phyloP scores from a whole-genome alignment of 1,140 invertebrate genomes.

The Tenebrio molitor region DNA sequence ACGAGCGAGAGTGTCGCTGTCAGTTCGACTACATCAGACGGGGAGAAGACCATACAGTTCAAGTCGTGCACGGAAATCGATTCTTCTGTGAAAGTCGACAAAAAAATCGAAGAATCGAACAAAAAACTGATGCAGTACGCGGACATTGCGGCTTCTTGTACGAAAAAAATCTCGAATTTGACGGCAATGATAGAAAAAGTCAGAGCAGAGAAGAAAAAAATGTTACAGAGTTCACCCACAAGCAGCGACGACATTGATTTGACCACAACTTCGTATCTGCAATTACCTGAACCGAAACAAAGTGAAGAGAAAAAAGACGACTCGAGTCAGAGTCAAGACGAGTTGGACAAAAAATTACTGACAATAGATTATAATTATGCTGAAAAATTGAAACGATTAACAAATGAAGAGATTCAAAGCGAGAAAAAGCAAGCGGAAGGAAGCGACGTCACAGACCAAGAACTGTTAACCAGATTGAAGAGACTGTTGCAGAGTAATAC shows the following conservation, averaged over 20 bases:
- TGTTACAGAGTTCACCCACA: slow-evolving; percentile 51
- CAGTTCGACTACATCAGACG: slow-evolving; percentile 7
- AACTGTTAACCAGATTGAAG: slow-evolving; percentile 44
- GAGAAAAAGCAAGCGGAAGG: slow-evolving; percentile 26
- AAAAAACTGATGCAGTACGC: slow-evolving; percentile 58
- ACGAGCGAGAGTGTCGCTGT: slow-evolving; percentile 7
- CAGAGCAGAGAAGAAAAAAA: slow-evolving; percentile 68
- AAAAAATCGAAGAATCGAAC: slow-evolving; percentile 33
- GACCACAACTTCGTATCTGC: slow-evolving; percentile 55
- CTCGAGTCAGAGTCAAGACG: slow-evolving; percentile 53
- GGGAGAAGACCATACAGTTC: background rate
- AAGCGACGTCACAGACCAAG: slow-evolving; percentile 18
- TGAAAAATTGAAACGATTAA: slow-evolving; percentile 54
- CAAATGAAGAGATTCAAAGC: slow-evolving; percentile 2
- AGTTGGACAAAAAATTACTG: slow-evolving; percentile 53
- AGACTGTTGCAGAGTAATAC: slow-evolving; percentile 33
- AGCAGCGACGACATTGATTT: slow-evolving; percentile 27
- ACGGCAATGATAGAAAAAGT: slow-evolving; percentile 71
- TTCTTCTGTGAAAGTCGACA: slow-evolving; percentile 9
- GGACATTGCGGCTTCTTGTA: slow-evolving; percentile 69
- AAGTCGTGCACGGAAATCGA: slow-evolving; percentile 23
- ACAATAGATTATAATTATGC: slow-evolving; percentile 59
- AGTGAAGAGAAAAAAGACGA: slow-evolving; percentile 4
- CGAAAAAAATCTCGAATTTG: slow-evolving; percentile 69
- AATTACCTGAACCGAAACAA: slow-evolving; percentile 53